Evolutionary conservation across 2,113 vertebrate genomes (phyloP).

Genomic region (Gorsachius goisagi): DNA sequence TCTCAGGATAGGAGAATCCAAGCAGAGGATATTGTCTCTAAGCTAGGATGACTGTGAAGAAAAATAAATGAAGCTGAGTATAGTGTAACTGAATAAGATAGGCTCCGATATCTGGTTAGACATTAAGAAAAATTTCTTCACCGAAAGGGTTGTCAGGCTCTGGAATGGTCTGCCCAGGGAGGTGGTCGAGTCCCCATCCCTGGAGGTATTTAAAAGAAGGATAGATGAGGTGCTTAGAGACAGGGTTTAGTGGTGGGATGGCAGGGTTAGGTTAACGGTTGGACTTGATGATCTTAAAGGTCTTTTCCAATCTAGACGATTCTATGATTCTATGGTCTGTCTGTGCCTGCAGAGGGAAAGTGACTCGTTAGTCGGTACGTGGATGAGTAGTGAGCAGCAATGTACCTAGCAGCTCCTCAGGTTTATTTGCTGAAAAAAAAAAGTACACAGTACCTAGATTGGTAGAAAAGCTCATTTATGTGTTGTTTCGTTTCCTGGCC

Average conservation of each 20-base stretch:
- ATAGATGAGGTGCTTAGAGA: too few species aligned
- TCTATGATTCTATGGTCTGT: background rate
- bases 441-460: background rate
- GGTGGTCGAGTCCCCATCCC: too few species aligned
- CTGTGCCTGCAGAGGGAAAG: background rate
- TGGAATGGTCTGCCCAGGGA: too few species aligned
- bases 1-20: background rate
- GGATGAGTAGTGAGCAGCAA: background rate
- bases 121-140: too few species aligned
- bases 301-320: too few species aligned
- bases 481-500: background rate
- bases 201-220: too few species aligned
- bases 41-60: background rate
- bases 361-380: background rate
- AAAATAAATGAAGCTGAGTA: background rate
- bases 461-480: background rate
- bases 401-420: background rate
- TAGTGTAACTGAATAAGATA: background rate
- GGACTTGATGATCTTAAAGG: too few species aligned
- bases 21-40: background rate
- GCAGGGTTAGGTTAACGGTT: too few species aligned
- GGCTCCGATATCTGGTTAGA: background rate
- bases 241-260: too few species aligned
- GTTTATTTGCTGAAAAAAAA: background rate
- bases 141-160: too few species aligned